Evolutionary conservation across 2,888 invertebrate genomes (phyloP).

Genomic region (Mechanitis messenoides): DNA sequence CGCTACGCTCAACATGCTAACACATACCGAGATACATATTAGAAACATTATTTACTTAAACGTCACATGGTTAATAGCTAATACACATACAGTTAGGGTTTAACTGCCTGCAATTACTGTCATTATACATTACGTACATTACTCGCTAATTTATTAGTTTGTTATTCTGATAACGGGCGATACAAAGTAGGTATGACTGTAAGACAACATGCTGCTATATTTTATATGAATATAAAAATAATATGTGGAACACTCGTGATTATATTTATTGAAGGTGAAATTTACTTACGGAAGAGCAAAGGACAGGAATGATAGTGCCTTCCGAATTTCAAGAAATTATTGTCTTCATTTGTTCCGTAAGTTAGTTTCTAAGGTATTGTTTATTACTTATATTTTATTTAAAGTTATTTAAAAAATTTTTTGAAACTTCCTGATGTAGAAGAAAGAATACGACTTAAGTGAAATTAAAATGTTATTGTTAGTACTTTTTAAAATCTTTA

Average conservation of each 20-base stretch:
- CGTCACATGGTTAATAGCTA: conserved; percentile 7
- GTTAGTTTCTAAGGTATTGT: neutral
- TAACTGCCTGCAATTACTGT: conserved; percentile 14
- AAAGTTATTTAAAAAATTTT: too few relatives aligned
- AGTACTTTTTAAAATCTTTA: too few relatives aligned
- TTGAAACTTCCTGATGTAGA: too few relatives aligned
- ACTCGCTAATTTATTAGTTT: conserved; percentile 28
- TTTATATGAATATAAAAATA: neutral
- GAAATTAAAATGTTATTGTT: too few relatives aligned
- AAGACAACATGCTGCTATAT: conserved; percentile 18
- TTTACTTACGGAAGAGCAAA: too few relatives aligned
- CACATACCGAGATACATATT: neutral
- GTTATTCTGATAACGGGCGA: conserved; percentile 27
- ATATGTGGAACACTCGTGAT: neutral
- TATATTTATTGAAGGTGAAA: too few relatives aligned
- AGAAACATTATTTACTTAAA: too few relatives aligned
- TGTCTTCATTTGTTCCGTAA: neutral
- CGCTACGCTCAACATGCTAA: too few relatives aligned
- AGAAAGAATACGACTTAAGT: too few relatives aligned
- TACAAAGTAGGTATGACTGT: conserved; percentile 10
- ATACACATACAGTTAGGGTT: conserved; percentile 10
- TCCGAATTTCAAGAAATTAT: neutral
- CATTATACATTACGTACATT: conserved; percentile 10
- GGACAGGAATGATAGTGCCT: neutral
- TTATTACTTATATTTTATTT: neutral